Evolutionary conservation across 53 echinoderm and acorn worm genomes (phyloP).

Genomic region (Glandiceps talaboti): DNA sequence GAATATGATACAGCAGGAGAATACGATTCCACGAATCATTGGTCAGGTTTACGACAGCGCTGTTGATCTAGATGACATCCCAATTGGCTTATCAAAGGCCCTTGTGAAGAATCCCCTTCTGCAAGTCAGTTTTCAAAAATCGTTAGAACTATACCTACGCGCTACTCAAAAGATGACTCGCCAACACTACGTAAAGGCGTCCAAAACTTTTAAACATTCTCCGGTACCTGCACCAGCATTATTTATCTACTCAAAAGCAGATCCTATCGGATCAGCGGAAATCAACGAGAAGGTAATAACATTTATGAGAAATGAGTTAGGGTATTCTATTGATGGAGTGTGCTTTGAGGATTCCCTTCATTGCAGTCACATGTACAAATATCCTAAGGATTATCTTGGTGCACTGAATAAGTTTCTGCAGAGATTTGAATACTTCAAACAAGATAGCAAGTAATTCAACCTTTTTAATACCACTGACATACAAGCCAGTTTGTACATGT

Average conservation of each 20-base stretch:
- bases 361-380: conserved; percentile 81
- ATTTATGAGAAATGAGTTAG: conserved; percentile 37
- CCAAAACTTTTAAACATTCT: conserved; percentile 49
- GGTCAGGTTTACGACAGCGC: conserved; percentile 91
- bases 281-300: conserved; percentile 38
- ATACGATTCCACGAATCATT: conserved; percentile 50
- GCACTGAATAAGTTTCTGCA: conserved; percentile 24
- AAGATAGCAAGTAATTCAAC: too few species aligned
- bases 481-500: too few species aligned
- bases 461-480: too few species aligned
- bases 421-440: background rate
- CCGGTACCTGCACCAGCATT: conserved; percentile 58
- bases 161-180: conserved; percentile 40
- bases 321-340: conserved; percentile 58
- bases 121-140: conserved; percentile 18
- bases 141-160: conserved; percentile 32
- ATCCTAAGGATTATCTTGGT: conserved; percentile 60
- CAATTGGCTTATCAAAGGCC: conserved; percentile 52
- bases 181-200: conserved; percentile 43
- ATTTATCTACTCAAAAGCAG: conserved; percentile 77
- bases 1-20: conserved; percentile 23
- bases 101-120: conserved; percentile 14
- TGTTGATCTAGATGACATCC: conserved; percentile 59
- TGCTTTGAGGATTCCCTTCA: conserved; percentile 68
- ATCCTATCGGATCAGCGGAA: conserved; percentile 52